Percentiles rank a stretch among this genome's conserved stretches.
These are phyloP conservation scores for Phoxinus phoxinus DNA, from an alignment of 2,113 vertebrate genomes.

Conservation along the genomic window DNA sequence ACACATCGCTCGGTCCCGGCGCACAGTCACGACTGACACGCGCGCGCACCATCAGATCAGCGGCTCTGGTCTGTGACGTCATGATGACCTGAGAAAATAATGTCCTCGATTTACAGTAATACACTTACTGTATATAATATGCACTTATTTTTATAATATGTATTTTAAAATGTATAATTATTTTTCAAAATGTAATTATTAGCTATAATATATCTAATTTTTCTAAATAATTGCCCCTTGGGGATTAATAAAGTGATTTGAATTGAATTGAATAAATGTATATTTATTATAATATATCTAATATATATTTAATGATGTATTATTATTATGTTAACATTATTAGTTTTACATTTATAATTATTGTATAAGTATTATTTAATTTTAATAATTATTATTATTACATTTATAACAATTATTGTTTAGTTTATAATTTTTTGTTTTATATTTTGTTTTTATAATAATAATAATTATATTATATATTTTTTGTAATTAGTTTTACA, in stretches of 20 bases:
- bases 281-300: background rate
- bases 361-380: background rate
- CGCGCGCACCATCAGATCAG: too few relatives aligned
- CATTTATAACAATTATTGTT: too few relatives aligned
- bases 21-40: too few relatives aligned
- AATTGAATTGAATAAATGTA: too few relatives aligned
- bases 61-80: background rate
- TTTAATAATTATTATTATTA: background rate
- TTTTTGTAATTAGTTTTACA: too few relatives aligned
- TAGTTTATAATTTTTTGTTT: too few relatives aligned
- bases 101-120: background rate
- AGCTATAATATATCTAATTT: background rate
- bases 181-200: background rate
- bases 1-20: background rate
- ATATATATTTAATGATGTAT: background rate
- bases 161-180: background rate
- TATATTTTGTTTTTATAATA: too few relatives aligned
- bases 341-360: background rate
- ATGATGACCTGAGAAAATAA: background rate
- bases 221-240: too few relatives aligned
- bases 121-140: background rate
- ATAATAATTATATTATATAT: too few relatives aligned
- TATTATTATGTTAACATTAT: background rate
- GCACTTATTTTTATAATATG: too few relatives aligned
- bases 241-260: too few relatives aligned